phyloP scores from a whole-genome alignment of 2,113 vertebrate genomes.

The Pycnonotus jocosus region DNA sequence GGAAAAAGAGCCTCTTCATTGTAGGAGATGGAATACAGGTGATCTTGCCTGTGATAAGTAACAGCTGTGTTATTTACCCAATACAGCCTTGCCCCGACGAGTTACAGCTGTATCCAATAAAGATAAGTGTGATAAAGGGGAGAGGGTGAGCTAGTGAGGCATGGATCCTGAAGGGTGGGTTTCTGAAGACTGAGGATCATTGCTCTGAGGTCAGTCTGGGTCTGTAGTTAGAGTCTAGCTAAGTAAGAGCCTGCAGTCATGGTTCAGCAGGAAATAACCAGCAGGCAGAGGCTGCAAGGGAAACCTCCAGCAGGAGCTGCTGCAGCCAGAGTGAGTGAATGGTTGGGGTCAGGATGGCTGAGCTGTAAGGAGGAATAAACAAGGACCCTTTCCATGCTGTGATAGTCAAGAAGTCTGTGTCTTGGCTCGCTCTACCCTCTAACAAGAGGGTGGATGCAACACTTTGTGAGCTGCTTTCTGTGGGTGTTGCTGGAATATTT shows the following conservation, averaged over 20 bases:
- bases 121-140: neutral
- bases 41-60: neutral
- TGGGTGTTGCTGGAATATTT: neutral
- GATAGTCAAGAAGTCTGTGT: neutral
- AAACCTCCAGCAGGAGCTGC: neutral
- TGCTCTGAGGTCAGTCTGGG: neutral
- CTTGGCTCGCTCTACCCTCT: neutral
- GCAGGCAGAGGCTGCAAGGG: neutral
- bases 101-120: neutral
- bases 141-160: neutral
- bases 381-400: neutral
- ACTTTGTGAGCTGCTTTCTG: neutral
- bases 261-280: neutral
- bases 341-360: neutral
- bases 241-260: neutral
- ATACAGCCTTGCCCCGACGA: neutral
- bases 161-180: too few relatives aligned
- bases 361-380: neutral
- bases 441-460: neutral
- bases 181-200: neutral
- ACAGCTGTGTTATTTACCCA: neutral
- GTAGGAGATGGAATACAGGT: neutral
- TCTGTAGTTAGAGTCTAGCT: neutral
- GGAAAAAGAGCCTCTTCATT: neutral
- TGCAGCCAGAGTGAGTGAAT: neutral